These are phyloP conservation scores for Serripes groenlandicus DNA, from an alignment of 2,888 invertebrate genomes.

Conservation along the genomic window DNA sequence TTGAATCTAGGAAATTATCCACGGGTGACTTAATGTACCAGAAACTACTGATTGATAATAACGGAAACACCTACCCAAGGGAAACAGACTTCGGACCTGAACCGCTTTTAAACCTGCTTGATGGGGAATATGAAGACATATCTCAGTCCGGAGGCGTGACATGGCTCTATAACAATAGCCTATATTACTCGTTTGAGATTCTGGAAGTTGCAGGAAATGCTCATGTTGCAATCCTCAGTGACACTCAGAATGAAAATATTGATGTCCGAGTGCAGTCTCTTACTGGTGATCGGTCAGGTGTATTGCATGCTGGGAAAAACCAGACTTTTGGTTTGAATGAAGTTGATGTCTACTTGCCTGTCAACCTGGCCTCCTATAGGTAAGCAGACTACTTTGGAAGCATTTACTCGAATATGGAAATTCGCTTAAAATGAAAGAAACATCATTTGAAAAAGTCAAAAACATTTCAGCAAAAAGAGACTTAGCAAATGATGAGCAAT, in stretches of 20 bases:
- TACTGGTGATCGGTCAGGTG: conserved; percentile 76
- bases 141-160: conserved; percentile 75
- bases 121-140: conserved; percentile 73
- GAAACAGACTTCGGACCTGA: conserved; percentile 49
- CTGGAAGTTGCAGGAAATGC: conserved; percentile 75
- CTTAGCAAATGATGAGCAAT: too few species aligned
- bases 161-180: conserved; percentile 70
- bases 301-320: conserved; percentile 73
- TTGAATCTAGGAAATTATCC: conserved; percentile 56
- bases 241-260: conserved; percentile 63
- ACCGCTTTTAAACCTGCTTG: conserved; percentile 69
- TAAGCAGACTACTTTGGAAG: too few species aligned
- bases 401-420: too few species aligned
- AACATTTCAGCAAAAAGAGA: too few species aligned
- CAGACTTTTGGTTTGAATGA: conserved; percentile 72
- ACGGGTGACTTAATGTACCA: conserved; percentile 49
- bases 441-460: too few species aligned
- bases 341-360: conserved; percentile 76
- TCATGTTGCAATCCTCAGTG: conserved; percentile 77
- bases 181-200: conserved; percentile 65
- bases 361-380: conserved; percentile 78
- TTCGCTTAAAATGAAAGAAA: too few species aligned
- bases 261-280: conserved; percentile 59
- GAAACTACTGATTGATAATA: conserved; percentile 73
- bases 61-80: conserved; percentile 72